Evolutionary conservation across 2,797 vertebrate species (phyloP).

Genomic region (Tympanoctomys barrerae): DNA sequence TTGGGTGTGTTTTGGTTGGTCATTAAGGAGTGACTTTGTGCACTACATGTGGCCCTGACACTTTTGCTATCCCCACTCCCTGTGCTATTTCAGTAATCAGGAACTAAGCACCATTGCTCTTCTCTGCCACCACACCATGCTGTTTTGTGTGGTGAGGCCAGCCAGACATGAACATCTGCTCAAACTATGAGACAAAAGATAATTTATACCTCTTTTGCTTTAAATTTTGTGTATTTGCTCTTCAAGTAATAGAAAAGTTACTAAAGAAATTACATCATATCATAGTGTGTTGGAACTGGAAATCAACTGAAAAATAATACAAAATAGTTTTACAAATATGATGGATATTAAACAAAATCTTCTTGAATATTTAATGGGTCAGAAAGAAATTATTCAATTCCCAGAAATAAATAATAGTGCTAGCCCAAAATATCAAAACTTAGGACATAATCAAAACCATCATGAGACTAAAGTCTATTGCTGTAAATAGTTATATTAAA

Average conservation of each 20-base stretch:
- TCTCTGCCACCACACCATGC: background rate
- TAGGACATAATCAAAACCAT: background rate
- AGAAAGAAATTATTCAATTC: background rate
- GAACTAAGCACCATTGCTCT: background rate
- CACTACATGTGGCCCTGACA: background rate
- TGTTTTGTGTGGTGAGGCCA: background rate
- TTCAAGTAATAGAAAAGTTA: background rate
- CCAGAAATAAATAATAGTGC: background rate
- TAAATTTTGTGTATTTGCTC: background rate
- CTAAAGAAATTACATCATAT: background rate
- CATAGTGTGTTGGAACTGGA: background rate
- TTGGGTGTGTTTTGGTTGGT: background rate
- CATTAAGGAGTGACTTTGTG: background rate
- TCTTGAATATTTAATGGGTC: background rate
- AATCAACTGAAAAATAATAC: background rate
- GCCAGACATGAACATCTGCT: background rate
- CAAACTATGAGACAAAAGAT: background rate
- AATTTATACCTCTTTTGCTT: background rate
- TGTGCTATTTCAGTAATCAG: background rate
- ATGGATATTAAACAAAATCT: background rate
- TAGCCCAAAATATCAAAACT: background rate
- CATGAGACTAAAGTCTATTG: too few species aligned
- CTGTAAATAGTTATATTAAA: too few species aligned
- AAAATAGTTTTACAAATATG: background rate
- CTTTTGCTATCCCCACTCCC: background rate